Conservation (phyloP, 2,797 vertebrate species). For the Tarsius wallacei region DNA sequence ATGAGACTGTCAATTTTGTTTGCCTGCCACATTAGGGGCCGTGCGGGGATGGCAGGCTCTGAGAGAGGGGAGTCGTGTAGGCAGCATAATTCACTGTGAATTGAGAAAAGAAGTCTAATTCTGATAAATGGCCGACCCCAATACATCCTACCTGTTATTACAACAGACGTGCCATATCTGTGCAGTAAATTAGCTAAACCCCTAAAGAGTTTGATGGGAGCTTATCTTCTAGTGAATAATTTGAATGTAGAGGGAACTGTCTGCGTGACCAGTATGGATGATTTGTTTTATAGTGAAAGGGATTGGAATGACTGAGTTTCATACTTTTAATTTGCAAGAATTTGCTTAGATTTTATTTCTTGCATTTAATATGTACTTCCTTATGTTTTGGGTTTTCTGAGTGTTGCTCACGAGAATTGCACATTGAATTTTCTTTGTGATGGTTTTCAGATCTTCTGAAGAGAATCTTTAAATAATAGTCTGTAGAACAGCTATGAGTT, state of each 20-base stretch:
- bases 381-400: constrained; percentile 80
- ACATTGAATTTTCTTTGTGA: constrained; percentile 87
- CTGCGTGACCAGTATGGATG: constrained; percentile 93
- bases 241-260: constrained; percentile 93
- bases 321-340: constrained; percentile 91
- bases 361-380: constrained; percentile 87
- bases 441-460: constrained; percentile 86
- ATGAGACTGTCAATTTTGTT: constrained; percentile 99
- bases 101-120: constrained; percentile 95
- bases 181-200: constrained; percentile 95
- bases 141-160: constrained; percentile 95
- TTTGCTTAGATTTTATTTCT: constrained; percentile 90
- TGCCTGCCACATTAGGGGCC: constrained; percentile 97
- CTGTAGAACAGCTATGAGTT: constrained; percentile 75
- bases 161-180: constrained; percentile 93
- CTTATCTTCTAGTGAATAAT: constrained; percentile 95
- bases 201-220: constrained; percentile 93
- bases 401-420: constrained; percentile 86
- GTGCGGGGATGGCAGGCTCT: constrained; percentile 92
- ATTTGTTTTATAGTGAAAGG: constrained; percentile 93
- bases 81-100: constrained; percentile 93
- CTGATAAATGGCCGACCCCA: constrained; percentile 96
- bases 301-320: constrained; percentile 91
- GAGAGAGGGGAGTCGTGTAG: constrained; percentile 92
- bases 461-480: constrained; percentile 60